These are phyloP conservation scores for Drosophila leontia DNA, from an alignment of 1,140 invertebrate genomes.

Conservation along the genomic window DNA sequence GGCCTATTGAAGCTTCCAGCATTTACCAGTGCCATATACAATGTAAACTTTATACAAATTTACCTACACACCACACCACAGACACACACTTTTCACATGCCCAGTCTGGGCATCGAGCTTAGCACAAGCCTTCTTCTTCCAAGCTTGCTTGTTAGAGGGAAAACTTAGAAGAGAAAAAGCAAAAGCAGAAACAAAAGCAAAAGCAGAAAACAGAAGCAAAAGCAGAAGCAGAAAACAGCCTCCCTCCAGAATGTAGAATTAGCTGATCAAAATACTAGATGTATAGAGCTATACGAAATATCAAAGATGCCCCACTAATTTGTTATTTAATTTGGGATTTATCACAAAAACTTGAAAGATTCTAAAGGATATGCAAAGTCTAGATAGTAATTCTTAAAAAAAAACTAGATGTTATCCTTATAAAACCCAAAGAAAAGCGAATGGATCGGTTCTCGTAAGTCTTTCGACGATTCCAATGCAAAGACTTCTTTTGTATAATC, in stretches of 20 bases:
- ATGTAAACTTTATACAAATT: slow-evolving; percentile 38
- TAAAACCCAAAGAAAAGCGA: slow-evolving; percentile 6
- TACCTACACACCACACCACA: slow-evolving; percentile 1
- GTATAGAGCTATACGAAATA: slow-evolving; percentile 5
- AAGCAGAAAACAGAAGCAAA: neutral
- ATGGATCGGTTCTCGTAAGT: slow-evolving; percentile 16
- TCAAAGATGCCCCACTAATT: neutral
- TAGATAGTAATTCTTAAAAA: neutral
- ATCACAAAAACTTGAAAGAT: neutral
- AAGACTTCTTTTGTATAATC: slow-evolving; percentile 68
- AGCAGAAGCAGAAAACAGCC: slow-evolving; percentile 23
- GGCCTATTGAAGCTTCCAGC: slow-evolving; percentile 53
- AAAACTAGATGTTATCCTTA: neutral
- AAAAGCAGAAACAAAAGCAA: slow-evolving; percentile 4
- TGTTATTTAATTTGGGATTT: neutral
- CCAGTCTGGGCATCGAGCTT: slow-evolving; percentile 62
- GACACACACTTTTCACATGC: slow-evolving; percentile 6
- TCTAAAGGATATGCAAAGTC: too few relatives aligned
- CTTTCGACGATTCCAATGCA: slow-evolving; percentile 67
- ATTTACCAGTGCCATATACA: slow-evolving; percentile 53
- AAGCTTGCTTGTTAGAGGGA: slow-evolving; percentile 34
- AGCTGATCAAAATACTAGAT: slow-evolving; percentile 20
- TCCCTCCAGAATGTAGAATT: slow-evolving; percentile 45
- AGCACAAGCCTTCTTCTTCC: slow-evolving; percentile 63
- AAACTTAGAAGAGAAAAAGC: neutral